A percentile compares a stretch with the other conserved stretches of the same genome.
phyloP scores from a whole-genome alignment of 2,113 vertebrate genomes.

The Aldabrachelys gigantea region DNA sequence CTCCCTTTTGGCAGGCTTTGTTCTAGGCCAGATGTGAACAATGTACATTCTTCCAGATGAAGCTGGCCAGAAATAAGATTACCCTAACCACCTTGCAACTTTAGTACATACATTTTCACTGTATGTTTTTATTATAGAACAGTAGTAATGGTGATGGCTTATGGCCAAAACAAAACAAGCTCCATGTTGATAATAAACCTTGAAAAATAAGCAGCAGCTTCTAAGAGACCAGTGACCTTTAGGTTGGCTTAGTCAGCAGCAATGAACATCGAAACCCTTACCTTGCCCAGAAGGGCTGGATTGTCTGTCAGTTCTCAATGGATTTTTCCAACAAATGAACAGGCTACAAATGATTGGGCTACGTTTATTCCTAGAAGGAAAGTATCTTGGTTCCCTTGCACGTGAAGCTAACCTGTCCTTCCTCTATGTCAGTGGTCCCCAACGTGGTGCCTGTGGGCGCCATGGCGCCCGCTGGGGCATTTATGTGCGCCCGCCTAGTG shows the following conservation, averaged over 20 bases:
- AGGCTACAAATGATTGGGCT: not conserved
- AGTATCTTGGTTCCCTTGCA: not conserved
- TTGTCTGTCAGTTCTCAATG: not conserved
- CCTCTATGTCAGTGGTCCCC: not conserved
- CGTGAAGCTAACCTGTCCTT: conserved; percentile 7
- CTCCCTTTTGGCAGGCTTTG: not conserved
- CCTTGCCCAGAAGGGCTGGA: not conserved
- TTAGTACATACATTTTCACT: accelerated
- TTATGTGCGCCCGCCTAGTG: too few species aligned
- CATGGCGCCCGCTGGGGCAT: too few species aligned
- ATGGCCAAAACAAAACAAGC: conserved; percentile 17
- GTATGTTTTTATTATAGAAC: not conserved
- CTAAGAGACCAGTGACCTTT: conserved; percentile 37
- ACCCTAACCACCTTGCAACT: not conserved
- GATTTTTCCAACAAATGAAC: conserved; percentile 12
- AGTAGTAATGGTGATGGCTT: not conserved
- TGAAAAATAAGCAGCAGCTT: conserved; percentile 11
- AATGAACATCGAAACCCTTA: not conserved
- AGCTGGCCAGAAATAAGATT: not conserved
- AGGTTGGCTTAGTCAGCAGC: conserved; percentile 13
- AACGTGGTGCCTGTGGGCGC: too few species aligned
- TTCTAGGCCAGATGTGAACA: not conserved
- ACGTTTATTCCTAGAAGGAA: conserved; percentile 34
- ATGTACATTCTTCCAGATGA: not conserved
- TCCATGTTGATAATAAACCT: not conserved